Evolutionary conservation across 2,797 vertebrate species (phyloP), one percentile per base, ranked within the genome.

Genomic region (Adelosebastes latens): DNA sequence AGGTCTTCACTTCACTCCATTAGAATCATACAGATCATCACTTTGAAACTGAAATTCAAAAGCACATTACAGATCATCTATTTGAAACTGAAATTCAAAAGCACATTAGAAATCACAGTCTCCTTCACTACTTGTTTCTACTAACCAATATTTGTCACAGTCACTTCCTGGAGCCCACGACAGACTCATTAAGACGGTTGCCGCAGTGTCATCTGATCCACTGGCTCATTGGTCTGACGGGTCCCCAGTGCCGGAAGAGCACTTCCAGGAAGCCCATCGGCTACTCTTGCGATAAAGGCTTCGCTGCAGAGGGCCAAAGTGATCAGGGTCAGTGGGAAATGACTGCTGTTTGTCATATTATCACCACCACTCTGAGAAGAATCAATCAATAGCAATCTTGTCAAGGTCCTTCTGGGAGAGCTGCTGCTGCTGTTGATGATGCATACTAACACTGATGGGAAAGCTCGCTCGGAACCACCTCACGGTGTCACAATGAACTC

Each of bases 311-410:
- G 79, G 86, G 32, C 86, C 87, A 94, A 88, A 94, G 90, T 92
- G 86, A 91, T 90, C 70, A 61, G 86, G 85, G 90, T 88, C 85
- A 90, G 86, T 80, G 83, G 90, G 84, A 94, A 94, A 92, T 94
- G 91, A 91, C 92, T 89, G 83, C 83, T 92, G 87, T 92, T 94
- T 93, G 93, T 95, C 93, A 92, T 87, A 93, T 91, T 92, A 92
- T 93, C 90, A 91, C 87, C 85, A 90, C 56, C 88, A 90, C 86
- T 91, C 77, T 86, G 81, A 85, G 63, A 83, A 80, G 82, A 88
- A 86, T 79, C 86, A 91, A 94, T 94, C 93, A 90, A 93, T 94
- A 93, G 68, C 86, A 90, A 94, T 93, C 91, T 90, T 76, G 59
- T 83, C 68, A 67, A 88, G 82, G 77, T 84, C 83, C 85, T 78